Conservation (phyloP, 2,797 vertebrate species). For the Poliocrania exsul region DNA sequence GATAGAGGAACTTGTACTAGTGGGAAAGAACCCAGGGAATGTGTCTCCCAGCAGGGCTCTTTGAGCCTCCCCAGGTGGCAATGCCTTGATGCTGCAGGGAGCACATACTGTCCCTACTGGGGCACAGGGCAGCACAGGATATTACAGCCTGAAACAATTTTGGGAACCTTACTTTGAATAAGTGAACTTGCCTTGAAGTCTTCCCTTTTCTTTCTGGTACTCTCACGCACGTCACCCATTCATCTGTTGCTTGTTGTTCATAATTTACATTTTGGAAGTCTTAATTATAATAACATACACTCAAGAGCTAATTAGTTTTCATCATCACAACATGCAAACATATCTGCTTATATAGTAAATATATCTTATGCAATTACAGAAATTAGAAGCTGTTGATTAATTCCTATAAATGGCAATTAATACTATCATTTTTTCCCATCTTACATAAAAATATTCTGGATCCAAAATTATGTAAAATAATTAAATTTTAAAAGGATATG, state of each 20-base stretch:
- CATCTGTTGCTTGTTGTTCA: not conserved
- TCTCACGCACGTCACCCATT: not conserved
- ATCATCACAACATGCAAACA: not conserved
- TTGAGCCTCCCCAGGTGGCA: not conserved
- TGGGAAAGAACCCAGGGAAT: not conserved
- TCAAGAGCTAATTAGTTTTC: not conserved
- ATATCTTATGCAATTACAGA: not conserved
- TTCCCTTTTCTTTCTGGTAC: not conserved
- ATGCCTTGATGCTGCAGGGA: fast-evolving
- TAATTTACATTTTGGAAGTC: not conserved
- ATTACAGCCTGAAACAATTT: not conserved
- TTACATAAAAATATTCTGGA: not conserved
- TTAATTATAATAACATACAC: not conserved
- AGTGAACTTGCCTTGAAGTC: not conserved
- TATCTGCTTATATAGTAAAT: not conserved
- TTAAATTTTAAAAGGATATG: not conserved
- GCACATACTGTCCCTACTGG: not conserved
- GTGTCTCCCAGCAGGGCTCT: not conserved
- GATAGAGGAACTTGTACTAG: not conserved
- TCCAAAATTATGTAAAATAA: not conserved
- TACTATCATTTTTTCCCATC: not conserved
- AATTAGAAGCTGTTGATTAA: not conserved
- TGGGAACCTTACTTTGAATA: not conserved
- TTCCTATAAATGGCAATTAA: not conserved
- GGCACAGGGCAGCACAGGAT: fast-evolving